Percentiles rank a stretch among this genome's conserved stretches.
Evolutionary conservation across 2,888 invertebrate species (phyloP).

Genomic region (Biston betularia): DNA sequence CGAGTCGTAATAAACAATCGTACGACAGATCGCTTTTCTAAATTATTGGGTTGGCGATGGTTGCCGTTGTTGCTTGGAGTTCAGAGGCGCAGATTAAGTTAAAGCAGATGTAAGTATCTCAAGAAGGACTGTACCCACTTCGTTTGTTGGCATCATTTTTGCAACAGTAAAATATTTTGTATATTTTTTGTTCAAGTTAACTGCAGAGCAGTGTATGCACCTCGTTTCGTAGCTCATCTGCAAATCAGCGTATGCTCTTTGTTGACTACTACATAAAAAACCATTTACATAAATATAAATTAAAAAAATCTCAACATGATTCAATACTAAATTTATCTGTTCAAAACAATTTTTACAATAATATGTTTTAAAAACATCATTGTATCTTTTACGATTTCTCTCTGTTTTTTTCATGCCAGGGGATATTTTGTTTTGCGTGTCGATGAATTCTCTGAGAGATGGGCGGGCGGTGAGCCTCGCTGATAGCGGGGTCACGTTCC

Average conservation of each 20-base stretch:
- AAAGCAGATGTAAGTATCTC: not conserved
- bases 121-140: not conserved
- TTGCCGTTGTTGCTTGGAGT: constrained; percentile 15
- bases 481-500: constrained; percentile 83
- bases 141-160: too few species aligned
- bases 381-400: not conserved
- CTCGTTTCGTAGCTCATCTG: too few species aligned
- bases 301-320: too few species aligned
- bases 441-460: constrained; percentile 65
- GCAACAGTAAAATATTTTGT: too few species aligned
- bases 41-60: constrained; percentile 70
- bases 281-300: too few species aligned
- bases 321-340: too few species aligned
- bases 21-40: constrained; percentile 75
- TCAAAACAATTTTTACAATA: not conserved
- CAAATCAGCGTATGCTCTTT: too few species aligned
- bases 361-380: too few species aligned
- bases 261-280: too few species aligned
- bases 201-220: too few species aligned
- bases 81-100: not conserved
- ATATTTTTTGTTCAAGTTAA: too few species aligned
- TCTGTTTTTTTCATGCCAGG: constrained; percentile 30
- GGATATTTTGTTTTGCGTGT: constrained; percentile 51
- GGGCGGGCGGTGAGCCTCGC: constrained; percentile 72
- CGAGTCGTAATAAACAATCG: constrained; percentile 73